Evolutionary conservation across 2,797 vertebrate species (phyloP).

Genomic region (Onychomys torridus): DNA sequence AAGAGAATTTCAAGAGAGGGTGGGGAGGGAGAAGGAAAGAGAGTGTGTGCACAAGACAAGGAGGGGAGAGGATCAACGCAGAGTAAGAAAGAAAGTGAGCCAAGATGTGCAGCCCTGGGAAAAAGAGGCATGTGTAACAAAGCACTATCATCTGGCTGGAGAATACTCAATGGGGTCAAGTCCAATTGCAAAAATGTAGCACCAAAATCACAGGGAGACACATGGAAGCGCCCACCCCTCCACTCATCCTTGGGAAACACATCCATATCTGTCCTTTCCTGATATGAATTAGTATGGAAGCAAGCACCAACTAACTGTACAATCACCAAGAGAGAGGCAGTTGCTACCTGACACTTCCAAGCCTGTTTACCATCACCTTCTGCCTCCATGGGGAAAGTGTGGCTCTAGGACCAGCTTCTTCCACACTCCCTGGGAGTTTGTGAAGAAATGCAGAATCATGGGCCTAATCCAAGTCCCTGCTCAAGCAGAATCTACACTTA

Average conservation of each 20-base stretch:
- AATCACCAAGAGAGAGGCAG: neutral
- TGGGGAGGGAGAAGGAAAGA: conserved; percentile 19
- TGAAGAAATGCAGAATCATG: conserved; percentile 21
- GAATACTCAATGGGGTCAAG: neutral
- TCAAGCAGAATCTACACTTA: conserved; percentile 54
- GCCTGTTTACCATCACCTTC: neutral
- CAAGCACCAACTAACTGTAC: neutral
- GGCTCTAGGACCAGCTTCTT: neutral
- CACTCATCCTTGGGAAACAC: neutral
- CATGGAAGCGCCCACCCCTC: neutral
- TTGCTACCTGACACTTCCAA: neutral
- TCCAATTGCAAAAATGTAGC: neutral
- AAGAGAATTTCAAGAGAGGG: conserved; percentile 57
- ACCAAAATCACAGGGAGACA: neutral
- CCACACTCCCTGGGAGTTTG: neutral
- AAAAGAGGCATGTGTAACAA: conserved; percentile 20
- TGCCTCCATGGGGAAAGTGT: neutral
- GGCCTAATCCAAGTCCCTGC: neutral
- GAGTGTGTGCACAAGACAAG: neutral
- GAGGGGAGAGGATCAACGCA: neutral
- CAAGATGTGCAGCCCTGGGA: neutral
- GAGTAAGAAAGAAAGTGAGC: neutral
- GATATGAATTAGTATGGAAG: neutral
- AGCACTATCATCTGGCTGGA: neutral
- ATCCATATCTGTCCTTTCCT: neutral